Conservation (phyloP, 2,113 vertebrate genomes). For the Nesogale talazaci region DNA sequence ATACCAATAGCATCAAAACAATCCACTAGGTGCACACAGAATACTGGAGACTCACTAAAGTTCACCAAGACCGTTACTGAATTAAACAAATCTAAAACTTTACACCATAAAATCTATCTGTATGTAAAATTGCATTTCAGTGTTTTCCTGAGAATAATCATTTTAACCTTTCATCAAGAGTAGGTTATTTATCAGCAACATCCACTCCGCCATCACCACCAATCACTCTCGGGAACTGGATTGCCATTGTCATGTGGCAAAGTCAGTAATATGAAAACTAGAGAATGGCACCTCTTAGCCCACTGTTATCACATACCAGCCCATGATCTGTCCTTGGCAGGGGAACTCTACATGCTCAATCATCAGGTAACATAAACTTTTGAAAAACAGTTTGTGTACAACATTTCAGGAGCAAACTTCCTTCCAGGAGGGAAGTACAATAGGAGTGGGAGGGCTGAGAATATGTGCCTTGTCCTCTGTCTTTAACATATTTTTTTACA, state of each 20-base stretch:
- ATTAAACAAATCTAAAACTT: conserved; percentile 26
- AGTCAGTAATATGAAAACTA: neutral
- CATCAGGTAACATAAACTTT: neutral
- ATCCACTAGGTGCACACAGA: neutral
- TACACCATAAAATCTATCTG: neutral
- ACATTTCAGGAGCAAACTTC: conserved; percentile 6
- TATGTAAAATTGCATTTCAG: conserved; percentile 10
- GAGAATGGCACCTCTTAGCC: neutral
- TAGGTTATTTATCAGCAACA: neutral
- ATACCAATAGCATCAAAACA: neutral
- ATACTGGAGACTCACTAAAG: neutral
- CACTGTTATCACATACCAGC: conserved; percentile 50
- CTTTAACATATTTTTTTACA: neutral
- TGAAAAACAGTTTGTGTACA: conserved; percentile 26
- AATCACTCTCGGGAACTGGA: neutral
- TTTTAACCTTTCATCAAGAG: neutral
- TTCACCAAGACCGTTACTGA: neutral
- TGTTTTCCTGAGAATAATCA: conserved; percentile 38
- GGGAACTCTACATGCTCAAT: conserved; percentile 39
- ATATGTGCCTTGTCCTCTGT: rapidly evolving
- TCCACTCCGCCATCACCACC: neutral
- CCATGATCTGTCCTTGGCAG: neutral
- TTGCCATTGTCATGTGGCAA: neutral
- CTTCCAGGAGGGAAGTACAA: neutral
- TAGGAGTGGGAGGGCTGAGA: neutral